Evolutionary conservation across 2,797 vertebrate species (phyloP).

Genomic region (Neosilurus hyrtlii): DNA sequence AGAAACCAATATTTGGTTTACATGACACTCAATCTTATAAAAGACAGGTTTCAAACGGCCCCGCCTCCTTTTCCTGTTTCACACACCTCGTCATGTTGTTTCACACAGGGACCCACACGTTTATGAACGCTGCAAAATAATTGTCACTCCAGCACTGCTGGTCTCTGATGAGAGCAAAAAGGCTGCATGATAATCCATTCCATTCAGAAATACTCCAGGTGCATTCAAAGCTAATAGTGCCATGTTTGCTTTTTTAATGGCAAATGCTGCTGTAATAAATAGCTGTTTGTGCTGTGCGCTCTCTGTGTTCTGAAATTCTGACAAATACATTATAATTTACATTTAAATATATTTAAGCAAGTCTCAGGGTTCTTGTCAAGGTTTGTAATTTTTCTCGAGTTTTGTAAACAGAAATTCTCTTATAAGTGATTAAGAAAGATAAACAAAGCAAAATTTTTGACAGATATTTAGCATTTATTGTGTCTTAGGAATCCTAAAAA

Average conservation of each 20-base stretch:
- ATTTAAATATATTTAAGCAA: conserved; percentile 20
- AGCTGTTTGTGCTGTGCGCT: background rate
- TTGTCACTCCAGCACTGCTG: conserved; percentile 4
- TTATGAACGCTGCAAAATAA: conserved; percentile 18
- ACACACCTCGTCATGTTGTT: background rate
- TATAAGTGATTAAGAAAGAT: background rate
- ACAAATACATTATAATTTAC: background rate
- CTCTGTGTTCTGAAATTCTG: background rate
- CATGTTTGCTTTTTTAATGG: conserved; percentile 23
- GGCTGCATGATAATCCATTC: conserved; percentile 23
- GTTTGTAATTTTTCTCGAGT: background rate
- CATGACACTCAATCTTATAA: background rate
- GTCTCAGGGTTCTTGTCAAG: conserved; percentile 7
- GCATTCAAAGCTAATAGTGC: conserved; percentile 27
- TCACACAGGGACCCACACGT: background rate
- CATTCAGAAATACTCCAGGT: conserved; percentile 21
- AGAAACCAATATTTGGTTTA: background rate
- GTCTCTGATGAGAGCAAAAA: conserved; percentile 14
- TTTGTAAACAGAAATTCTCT: conserved; percentile 7
- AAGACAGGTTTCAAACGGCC: background rate
- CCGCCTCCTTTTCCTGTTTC: background rate
- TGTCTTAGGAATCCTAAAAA: background rate
- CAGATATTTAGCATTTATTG: background rate
- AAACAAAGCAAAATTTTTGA: background rate
- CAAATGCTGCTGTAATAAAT: conserved; percentile 23